These are phyloP conservation scores for Channa maculata DNA, from an alignment of 2,113 vertebrate species.

Conservation along the genomic window DNA sequence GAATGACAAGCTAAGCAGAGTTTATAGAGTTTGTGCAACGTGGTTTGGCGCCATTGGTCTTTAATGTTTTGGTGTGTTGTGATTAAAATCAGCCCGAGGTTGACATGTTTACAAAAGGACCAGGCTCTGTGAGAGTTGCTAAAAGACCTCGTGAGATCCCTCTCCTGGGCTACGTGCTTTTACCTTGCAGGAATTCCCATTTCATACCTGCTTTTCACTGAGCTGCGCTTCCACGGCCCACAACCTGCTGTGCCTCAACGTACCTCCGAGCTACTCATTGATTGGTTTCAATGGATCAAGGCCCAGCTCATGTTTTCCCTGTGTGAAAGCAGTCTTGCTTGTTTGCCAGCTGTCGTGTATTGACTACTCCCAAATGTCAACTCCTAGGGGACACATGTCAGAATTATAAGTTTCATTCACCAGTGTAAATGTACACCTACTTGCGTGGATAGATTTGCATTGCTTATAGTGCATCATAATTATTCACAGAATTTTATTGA, in stretches of 20 bases:
- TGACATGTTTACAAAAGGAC: constrained; percentile 23
- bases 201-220: constrained; percentile 24
- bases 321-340: constrained; percentile 44
- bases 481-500: background rate
- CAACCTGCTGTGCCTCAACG: background rate
- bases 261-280: constrained; percentile 51
- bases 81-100: constrained; percentile 1
- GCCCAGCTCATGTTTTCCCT: constrained; percentile 34
- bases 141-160: constrained; percentile 32
- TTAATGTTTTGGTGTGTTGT: constrained; percentile 1
- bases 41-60: background rate
- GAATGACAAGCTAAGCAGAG: constrained; percentile 16
- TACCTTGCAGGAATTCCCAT: constrained; percentile 26
- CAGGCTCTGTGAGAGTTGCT: constrained; percentile 2
- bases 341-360: constrained; percentile 61
- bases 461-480: background rate
- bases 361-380: constrained; percentile 59
- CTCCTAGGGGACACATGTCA: constrained; percentile 24
- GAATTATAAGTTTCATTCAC: constrained; percentile 21
- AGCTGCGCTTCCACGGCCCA: constrained; percentile 25
- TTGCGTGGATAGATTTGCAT: background rate
- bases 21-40: background rate
- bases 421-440: too few relatives aligned
- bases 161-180: background rate
- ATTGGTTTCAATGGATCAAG: constrained; percentile 61